Evolutionary conservation across 1,140 invertebrate species (phyloP), one percentile per base, ranked within the genome.

Genomic region (Heliconius hermathena): DNA sequence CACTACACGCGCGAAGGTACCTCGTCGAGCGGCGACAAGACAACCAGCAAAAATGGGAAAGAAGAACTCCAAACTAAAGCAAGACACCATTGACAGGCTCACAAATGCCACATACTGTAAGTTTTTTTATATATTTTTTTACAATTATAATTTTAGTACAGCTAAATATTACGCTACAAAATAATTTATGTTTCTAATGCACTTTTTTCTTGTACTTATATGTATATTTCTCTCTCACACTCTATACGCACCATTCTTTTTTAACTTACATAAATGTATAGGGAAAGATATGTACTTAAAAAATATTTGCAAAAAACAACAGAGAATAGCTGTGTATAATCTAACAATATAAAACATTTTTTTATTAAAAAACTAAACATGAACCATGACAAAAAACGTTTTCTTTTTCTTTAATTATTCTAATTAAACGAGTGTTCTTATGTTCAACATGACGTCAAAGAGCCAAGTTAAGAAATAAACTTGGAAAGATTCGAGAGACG

Each of bases 51-150:
- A 95, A 77, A 98, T 98, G 97, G 97, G 97, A 85, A 98, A 98
- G 96, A 98, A 98, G 95, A 98, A 98, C 92, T 98, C 97, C 72
- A 98, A 98, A 95, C 96, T 98, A 90, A 98, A 98, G 95, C 97
- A 98, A 94, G 98, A 98, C 93, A 98, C 98, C 81, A 98, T 98
- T 92, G 97, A 98, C 93, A 96, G 97, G 86, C 96, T 98, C 79
- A 98, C 97, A 85, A 97, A 96, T 75, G 97, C 97, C 85, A 98
- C 98, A 83, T 98, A 98, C 95, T 98, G 98, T 98, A 95, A 98
- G 98, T 98, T 90, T 74, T 73, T 66, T 16, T 18, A 22, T 22
- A n/a, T 57, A 22, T 57, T 3, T 22, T 11, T 57, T 20, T 9
- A 57, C 1, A 57, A 9, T 57, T n/a, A 57, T 57, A n/a, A 22